Evolutionary conservation across 2,888 invertebrate genomes (phyloP).

Genomic region (Rhingia rostrata): DNA sequence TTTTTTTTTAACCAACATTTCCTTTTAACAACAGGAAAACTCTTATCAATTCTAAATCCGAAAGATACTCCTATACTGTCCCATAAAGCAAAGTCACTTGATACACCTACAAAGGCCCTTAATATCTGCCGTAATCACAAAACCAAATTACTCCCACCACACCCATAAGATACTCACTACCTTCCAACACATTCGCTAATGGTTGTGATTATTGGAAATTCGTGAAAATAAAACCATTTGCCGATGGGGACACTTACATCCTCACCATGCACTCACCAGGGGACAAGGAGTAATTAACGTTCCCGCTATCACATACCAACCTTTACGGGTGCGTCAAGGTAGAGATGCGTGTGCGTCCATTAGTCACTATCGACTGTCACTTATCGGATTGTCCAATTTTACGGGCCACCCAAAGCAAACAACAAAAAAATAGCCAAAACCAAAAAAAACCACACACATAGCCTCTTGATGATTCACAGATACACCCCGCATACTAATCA

Average conservation of each 20-base stretch:
- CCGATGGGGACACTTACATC: conserved; percentile 22
- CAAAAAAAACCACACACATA: conserved; percentile 39
- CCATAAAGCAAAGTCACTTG: conserved; percentile 7
- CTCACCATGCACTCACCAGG: conserved; percentile 21
- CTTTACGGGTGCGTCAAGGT: conserved; percentile 60
- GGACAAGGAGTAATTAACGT: conserved; percentile 48
- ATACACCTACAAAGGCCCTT: background rate
- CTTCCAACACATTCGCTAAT: conserved; percentile 55
- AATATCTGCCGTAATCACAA: conserved; percentile 31
- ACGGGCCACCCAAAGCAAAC: conserved; percentile 62
- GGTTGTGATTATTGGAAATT: conserved; percentile 53
- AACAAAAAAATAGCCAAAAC: conserved; percentile 3
- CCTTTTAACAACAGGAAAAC: too few relatives aligned
- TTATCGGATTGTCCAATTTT: conserved; percentile 54
- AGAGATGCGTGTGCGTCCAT: conserved; percentile 59
- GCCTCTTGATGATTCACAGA: conserved; percentile 62
- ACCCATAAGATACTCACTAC: conserved; percentile 17
- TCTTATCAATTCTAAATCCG: too few relatives aligned
- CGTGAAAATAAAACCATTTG: conserved; percentile 16
- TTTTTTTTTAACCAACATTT: too few relatives aligned
- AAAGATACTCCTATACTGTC: background rate
- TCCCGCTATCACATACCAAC: conserved; percentile 17
- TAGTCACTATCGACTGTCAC: conserved; percentile 65
- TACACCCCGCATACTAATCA: conserved; percentile 70
- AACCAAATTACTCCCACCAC: conserved; percentile 32